Percentiles rank a stretch among this genome's conserved stretches.
Conservation (phyloP, 1,140 invertebrate genomes). For the Trissolcus basalis region DNA sequence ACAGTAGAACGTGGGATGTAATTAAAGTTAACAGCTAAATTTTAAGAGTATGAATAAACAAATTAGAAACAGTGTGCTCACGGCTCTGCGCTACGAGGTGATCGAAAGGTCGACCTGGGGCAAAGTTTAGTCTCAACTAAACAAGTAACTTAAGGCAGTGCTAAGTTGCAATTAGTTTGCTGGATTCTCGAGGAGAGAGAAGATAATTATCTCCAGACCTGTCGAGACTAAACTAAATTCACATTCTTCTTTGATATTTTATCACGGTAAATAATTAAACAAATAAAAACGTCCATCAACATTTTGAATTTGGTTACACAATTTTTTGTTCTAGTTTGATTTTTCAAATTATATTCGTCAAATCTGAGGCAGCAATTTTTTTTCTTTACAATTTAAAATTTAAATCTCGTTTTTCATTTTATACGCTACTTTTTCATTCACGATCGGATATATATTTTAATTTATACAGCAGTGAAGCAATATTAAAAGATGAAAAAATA, state of each 20-base stretch:
- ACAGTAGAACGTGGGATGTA: not conserved
- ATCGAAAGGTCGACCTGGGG: constrained; percentile 15
- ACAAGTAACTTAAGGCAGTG: constrained; percentile 34
- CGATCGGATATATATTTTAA: too few relatives aligned
- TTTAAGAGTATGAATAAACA: constrained; percentile 11
- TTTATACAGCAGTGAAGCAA: too few relatives aligned
- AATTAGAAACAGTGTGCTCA: constrained; percentile 3
- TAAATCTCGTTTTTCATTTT: too few relatives aligned
- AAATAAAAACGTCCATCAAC: too few relatives aligned
- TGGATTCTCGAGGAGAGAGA: constrained; percentile 5
- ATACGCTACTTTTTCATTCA: too few relatives aligned
- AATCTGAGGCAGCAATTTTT: too few relatives aligned
- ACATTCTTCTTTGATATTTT: not conserved
- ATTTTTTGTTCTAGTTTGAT: too few relatives aligned
- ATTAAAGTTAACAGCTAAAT: not conserved
- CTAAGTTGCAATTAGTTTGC: constrained; percentile 31
- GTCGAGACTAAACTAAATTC: constrained; percentile 4
- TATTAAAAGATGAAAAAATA: too few relatives aligned
- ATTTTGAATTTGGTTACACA: too few relatives aligned
- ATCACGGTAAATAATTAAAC: too few relatives aligned
- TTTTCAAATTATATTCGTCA: too few relatives aligned
- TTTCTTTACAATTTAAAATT: too few relatives aligned
- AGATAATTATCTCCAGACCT: constrained; percentile 17
- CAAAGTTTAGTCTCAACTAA: constrained; percentile 26
- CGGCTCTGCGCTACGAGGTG: not conserved